A percentile compares a stretch with the other conserved stretches of the same genome.
These are phyloP conservation scores for Sthenelais limicola DNA, from an alignment of 2,888 invertebrate genomes.

Conservation along the genomic window DNA sequence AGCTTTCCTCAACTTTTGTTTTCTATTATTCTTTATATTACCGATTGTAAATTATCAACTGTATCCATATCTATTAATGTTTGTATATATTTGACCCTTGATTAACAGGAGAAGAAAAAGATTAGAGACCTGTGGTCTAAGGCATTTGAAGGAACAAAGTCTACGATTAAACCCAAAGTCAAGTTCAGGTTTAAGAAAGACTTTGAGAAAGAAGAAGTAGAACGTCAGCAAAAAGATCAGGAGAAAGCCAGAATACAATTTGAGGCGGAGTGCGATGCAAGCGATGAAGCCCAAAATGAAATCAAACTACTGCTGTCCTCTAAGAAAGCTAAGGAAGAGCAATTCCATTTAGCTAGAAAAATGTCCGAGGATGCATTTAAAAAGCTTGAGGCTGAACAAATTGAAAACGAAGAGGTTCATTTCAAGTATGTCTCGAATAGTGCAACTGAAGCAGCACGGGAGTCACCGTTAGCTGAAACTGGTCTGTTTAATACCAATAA, in stretches of 20 bases:
- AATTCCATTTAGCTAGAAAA: not conserved
- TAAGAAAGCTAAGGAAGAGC: not conserved
- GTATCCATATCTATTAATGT: no score
- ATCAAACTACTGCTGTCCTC: not conserved
- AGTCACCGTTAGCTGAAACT: no score
- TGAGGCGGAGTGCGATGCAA: conserved; percentile 11
- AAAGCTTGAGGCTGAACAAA: not conserved
- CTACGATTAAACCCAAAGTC: not conserved
- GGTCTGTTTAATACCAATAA: no score
- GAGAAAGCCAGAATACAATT: not conserved
- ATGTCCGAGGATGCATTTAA: not conserved
- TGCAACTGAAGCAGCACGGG: not conserved
- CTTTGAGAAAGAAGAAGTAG: conserved; percentile 2
- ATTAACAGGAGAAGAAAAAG: conserved; percentile 32
- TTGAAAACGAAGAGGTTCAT: not conserved
- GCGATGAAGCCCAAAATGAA: not conserved
- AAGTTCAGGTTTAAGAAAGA: conserved; percentile 25
- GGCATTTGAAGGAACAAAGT: conserved; percentile 23
- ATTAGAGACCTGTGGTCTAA: conserved; percentile 21
- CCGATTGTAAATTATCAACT: not conserved
- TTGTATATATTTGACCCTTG: not conserved
- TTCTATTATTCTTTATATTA: not conserved
- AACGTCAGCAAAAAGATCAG: not conserved
- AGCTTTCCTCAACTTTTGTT: no score
- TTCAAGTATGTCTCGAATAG: not conserved